These are phyloP conservation scores for Venustaconcha ellipsiformis DNA, from an alignment of 1,140 invertebrate genomes.

Conservation along the genomic window DNA sequence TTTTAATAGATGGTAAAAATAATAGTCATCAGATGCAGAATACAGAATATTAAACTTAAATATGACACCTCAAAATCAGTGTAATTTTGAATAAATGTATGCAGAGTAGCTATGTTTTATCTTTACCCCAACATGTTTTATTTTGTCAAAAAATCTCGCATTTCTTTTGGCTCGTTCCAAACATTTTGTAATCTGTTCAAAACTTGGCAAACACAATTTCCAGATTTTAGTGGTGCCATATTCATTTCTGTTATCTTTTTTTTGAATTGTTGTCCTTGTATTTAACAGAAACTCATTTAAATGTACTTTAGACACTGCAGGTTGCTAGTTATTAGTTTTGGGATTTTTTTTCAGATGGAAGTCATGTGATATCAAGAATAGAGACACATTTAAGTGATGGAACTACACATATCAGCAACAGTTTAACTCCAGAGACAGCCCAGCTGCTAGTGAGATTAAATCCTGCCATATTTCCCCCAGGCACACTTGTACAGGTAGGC, in stretches of 20 bases:
- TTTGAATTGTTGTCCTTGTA: not conserved
- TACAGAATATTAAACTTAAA: no score
- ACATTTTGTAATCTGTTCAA: not conserved
- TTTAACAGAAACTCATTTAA: not conserved
- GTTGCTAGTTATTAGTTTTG: not conserved
- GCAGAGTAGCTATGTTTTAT: no score
- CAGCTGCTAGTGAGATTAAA: slow-evolving; percentile 61
- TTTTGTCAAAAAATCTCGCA: no score
- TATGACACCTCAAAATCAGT: no score
- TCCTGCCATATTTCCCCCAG: slow-evolving; percentile 61
- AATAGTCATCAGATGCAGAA: no score
- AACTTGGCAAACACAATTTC: not conserved
- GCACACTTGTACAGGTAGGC: slow-evolving; percentile 54
- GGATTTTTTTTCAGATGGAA: slow-evolving; percentile 53
- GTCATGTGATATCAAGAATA: slow-evolving; percentile 66
- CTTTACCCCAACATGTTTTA: no score
- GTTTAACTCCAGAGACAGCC: slow-evolving; percentile 64
- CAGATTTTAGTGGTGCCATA: not conserved
- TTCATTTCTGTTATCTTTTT: not conserved
- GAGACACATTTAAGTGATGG: slow-evolving; percentile 67
- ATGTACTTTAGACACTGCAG: not conserved
- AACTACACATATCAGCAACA: slow-evolving; percentile 60
- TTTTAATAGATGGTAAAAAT: no score
- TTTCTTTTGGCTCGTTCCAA: not conserved
- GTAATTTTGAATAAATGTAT: no score